Conservation (phyloP, 1,140 invertebrate species). For the Dreissena polymorpha region DNA sequence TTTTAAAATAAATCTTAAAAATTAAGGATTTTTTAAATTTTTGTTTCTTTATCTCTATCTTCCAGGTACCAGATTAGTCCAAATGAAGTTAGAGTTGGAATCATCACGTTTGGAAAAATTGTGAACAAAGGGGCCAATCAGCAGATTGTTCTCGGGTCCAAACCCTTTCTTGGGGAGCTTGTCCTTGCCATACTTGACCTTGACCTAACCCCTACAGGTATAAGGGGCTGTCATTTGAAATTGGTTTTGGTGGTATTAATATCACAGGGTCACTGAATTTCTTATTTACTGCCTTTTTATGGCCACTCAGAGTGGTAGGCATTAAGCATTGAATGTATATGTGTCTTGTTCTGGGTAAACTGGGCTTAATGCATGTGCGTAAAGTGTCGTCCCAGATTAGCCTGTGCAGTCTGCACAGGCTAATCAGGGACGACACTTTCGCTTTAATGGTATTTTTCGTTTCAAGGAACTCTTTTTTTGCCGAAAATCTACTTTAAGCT, state of each 20-base stretch:
- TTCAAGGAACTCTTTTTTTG: too few relatives aligned
- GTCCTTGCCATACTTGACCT: not conserved
- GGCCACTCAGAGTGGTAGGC: too few relatives aligned
- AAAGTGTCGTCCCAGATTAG: too few relatives aligned
- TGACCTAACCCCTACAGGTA: slow-evolving; percentile 30
- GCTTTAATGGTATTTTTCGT: too few relatives aligned
- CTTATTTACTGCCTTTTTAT: not conserved
- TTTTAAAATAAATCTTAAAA: not conserved
- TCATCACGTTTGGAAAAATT: slow-evolving; percentile 13
- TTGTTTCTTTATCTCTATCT: not conserved
- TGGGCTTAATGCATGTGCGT: too few relatives aligned
- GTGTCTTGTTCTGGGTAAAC: too few relatives aligned
- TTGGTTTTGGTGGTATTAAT: not conserved
- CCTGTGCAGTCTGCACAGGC: too few relatives aligned
- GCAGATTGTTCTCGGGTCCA: not conserved
- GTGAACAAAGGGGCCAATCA: slow-evolving; percentile 4
- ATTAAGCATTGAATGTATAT: too few relatives aligned
- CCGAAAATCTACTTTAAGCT: too few relatives aligned
- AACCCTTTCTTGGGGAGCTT: not conserved
- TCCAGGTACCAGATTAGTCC: slow-evolving; percentile 3
- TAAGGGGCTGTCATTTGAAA: not conserved
- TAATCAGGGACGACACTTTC: too few relatives aligned
- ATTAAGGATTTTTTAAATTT: not conserved
- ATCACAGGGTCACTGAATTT: not conserved
- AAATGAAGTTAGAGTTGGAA: not conserved